Evolutionary conservation across 2,113 vertebrate genomes (phyloP), one percentile per base, ranked within the genome.

Genomic region (Oceanodroma tethys): DNA sequence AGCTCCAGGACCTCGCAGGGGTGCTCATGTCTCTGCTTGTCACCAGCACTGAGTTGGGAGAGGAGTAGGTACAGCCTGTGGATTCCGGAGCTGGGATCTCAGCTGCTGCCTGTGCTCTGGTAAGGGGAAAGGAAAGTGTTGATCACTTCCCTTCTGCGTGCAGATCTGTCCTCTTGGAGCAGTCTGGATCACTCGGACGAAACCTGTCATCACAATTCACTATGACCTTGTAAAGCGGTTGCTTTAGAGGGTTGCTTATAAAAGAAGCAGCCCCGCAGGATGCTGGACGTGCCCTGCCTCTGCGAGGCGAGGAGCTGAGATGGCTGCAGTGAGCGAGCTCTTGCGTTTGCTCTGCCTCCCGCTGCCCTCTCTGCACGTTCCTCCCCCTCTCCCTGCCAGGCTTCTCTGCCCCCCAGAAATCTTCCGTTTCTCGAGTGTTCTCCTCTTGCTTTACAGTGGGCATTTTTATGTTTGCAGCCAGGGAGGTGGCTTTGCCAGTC

Each of bases 81-180:
- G 48, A 3, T 53, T 19, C 6, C 5, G 42, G 40, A 71, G 56
- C 32, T 67, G 76, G 26, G 43, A 36, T 82, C 66, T 62, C 45
- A 32, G 47, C 43, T 63, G 58, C 65, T 55, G n/a, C 36, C 52
- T 52, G 72, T 20, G 52, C 75, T 45, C 9, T 4, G 3, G 1
- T 10, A 40, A 45, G 34, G 6, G 34, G 30, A 47, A 19, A 47
- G n/a, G 16, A 26, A 52, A 25, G 34, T 48, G 25, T 40, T 3
- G 0, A 3, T 55, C 1, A 1, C 21, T 45, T 36, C 23, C 21
- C 40, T 50, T 52, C 36, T 60, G 42, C 12, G 1, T 43, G n/a
- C 29, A 36, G 43, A 22, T 75, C 38, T 7, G 1, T 55, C 30
- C 42, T 52, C 29, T 55, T 38, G 55, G 26, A 19, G 14, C 36